Evolutionary conservation across 2,797 vertebrate genomes (phyloP).

Genomic region (Mormyrus proboscirostris): DNA sequence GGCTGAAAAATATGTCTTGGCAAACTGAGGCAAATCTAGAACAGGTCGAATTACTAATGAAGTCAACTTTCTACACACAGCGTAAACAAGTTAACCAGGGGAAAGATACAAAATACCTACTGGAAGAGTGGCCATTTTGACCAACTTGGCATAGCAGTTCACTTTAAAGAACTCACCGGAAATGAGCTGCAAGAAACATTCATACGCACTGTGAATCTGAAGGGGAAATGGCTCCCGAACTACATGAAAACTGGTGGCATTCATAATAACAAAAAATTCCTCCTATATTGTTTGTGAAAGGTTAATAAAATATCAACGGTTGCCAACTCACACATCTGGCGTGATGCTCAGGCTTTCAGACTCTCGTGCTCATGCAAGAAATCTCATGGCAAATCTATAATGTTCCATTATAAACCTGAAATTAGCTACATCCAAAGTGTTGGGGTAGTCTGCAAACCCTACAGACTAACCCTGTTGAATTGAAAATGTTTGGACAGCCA

Average conservation of each 20-base stretch:
- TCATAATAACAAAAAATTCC: constrained; percentile 25
- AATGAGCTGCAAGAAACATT: constrained; percentile 10
- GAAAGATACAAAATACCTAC: constrained; percentile 25
- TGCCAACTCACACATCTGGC: too few relatives aligned
- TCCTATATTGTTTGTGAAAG: too few relatives aligned
- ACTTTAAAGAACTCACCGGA: constrained; percentile 28
- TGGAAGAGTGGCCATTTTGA: constrained; percentile 21
- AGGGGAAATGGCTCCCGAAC: constrained; percentile 25
- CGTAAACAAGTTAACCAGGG: constrained; percentile 29
- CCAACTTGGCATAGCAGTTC: constrained; percentile 25
- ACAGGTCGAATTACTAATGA: constrained; percentile 29
- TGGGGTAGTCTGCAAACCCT: too few relatives aligned
- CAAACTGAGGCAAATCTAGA: constrained; percentile 30
- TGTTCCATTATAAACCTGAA: too few relatives aligned
- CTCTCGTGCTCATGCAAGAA: too few relatives aligned
- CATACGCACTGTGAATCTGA: constrained; percentile 26
- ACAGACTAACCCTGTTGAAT: too few relatives aligned
- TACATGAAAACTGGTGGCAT: constrained; percentile 24
- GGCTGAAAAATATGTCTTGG: constrained; percentile 30
- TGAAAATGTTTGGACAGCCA: too few relatives aligned
- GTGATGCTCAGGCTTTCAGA: too few relatives aligned
- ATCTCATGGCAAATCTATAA: too few relatives aligned
- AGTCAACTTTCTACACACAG: constrained; percentile 35
- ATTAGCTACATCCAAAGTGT: too few relatives aligned
- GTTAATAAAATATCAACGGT: too few relatives aligned